Evolutionary conservation across 1,140 invertebrate genomes (phyloP).

Genomic region (Cardiocondyla obscurior): DNA sequence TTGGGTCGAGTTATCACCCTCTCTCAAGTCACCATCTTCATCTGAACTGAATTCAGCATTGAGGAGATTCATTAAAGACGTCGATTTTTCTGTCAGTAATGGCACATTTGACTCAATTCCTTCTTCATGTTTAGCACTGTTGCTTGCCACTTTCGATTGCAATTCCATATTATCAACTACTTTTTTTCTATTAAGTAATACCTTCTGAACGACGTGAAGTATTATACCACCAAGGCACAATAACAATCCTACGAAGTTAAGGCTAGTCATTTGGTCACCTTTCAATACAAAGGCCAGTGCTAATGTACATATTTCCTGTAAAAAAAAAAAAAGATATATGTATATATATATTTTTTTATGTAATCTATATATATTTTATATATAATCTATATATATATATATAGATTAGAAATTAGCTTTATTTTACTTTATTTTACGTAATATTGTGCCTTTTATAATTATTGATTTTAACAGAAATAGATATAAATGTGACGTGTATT

Average conservation of each 20-base stretch:
- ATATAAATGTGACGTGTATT: constrained; percentile 16
- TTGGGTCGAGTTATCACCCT: constrained; percentile 79
- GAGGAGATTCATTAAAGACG: constrained; percentile 80
- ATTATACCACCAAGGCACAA: constrained; percentile 95
- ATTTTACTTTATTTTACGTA: no score
- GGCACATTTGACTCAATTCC: constrained; percentile 76
- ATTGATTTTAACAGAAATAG: background rate
- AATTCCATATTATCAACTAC: constrained; percentile 77
- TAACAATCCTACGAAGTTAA: constrained; percentile 94
- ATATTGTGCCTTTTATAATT: background rate
- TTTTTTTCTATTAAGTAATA: constrained; percentile 75
- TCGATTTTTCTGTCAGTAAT: constrained; percentile 78
- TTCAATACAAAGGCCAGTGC: constrained; percentile 93
- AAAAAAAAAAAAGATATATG: constrained; percentile 59
- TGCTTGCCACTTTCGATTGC: constrained; percentile 74
- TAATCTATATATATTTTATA: no score
- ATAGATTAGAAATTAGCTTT: no score
- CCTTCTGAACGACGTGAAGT: constrained; percentile 93
- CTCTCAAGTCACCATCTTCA: constrained; percentile 77
- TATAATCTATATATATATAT: no score
- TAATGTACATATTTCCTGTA: constrained; percentile 95
- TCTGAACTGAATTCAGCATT: constrained; percentile 81
- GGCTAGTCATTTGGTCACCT: constrained; percentile 91
- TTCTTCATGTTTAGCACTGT: constrained; percentile 74
- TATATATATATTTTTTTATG: no score